Conservation (phyloP, 2,113 vertebrate genomes). For the Oreochromis tanganicae region DNA sequence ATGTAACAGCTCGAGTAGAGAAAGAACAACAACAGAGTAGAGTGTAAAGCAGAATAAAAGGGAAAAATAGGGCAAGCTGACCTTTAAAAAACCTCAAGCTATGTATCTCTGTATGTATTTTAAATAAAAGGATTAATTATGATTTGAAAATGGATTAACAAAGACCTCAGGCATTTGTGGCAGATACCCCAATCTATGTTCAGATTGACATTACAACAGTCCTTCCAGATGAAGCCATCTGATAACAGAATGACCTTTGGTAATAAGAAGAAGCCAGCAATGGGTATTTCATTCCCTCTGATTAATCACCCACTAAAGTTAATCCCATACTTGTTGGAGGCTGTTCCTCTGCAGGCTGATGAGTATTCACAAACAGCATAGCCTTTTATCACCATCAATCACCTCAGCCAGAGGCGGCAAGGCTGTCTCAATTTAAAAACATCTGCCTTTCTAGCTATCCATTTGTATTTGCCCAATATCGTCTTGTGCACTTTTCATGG, state of each 20-base stretch:
- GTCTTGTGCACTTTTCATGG: background rate
- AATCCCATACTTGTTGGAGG: background rate
- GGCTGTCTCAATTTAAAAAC: background rate
- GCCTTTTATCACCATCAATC: slow-evolving; percentile 9
- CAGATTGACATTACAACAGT: background rate
- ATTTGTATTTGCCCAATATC: background rate
- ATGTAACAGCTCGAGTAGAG: background rate
- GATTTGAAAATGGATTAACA: background rate
- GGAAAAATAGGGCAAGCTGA: background rate
- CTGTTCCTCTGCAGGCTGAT: background rate
- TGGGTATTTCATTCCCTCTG: slow-evolving; percentile 26
- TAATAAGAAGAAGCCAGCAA: background rate
- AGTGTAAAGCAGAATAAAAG: background rate
- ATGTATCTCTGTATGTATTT: background rate
- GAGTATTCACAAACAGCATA: background rate
- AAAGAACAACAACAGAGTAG: background rate
- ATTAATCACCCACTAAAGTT: slow-evolving; percentile 25
- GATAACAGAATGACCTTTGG: background rate
- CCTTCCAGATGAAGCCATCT: background rate
- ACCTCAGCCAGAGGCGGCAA: background rate
- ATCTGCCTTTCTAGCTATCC: background rate
- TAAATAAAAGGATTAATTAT: background rate
- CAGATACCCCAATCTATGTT: background rate
- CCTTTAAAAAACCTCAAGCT: slow-evolving; percentile 27
- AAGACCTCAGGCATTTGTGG: background rate